A percentile compares a stretch with the other conserved stretches of the same genome.
phyloP scores from a whole-genome alignment of 2,888 invertebrate species.

The Parochlus steinenii region DNA sequence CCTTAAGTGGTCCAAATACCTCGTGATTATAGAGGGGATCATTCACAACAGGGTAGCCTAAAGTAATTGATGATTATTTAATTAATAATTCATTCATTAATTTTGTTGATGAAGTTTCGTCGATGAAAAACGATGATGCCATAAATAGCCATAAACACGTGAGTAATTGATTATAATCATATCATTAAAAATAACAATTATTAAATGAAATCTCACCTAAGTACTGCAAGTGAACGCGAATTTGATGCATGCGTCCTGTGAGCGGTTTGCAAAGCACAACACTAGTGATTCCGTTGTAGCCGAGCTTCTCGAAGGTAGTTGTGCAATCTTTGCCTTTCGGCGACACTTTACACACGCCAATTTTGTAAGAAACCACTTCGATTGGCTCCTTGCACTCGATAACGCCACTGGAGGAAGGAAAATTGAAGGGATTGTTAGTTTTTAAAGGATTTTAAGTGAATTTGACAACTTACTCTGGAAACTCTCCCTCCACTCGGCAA shows the following conservation, averaged over 20 bases:
- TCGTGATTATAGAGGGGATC: constrained; percentile 94
- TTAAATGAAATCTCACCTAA: constrained; percentile 45
- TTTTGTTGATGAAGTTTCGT: not conserved
- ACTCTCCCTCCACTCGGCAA: constrained; percentile 84
- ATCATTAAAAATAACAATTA: not conserved
- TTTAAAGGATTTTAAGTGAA: constrained; percentile 4
- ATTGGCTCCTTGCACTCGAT: constrained; percentile 81
- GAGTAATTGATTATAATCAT: not conserved
- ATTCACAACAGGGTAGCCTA: constrained; percentile 92
- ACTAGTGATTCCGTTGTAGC: constrained; percentile 77
- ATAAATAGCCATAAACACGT: not conserved
- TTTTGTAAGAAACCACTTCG: constrained; percentile 86
- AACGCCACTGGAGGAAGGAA: constrained; percentile 41
- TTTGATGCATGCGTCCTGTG: constrained; percentile 98
- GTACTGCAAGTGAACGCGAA: constrained; percentile 94
- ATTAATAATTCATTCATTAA: not conserved
- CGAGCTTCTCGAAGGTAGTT: constrained; percentile 79
- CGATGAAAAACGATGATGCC: no score
- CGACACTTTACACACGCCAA: constrained; percentile 89
- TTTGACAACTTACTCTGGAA: constrained; percentile 60
- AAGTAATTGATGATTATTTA: constrained; percentile 13
- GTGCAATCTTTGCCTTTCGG: constrained; percentile 84
- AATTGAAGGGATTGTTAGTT: constrained; percentile 5
- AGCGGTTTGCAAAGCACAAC: constrained; percentile 87
- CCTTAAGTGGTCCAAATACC: constrained; percentile 87